phyloP scores from a whole-genome alignment of 1,140 invertebrate species.

The Pseudachorutes palmiensis region DNA sequence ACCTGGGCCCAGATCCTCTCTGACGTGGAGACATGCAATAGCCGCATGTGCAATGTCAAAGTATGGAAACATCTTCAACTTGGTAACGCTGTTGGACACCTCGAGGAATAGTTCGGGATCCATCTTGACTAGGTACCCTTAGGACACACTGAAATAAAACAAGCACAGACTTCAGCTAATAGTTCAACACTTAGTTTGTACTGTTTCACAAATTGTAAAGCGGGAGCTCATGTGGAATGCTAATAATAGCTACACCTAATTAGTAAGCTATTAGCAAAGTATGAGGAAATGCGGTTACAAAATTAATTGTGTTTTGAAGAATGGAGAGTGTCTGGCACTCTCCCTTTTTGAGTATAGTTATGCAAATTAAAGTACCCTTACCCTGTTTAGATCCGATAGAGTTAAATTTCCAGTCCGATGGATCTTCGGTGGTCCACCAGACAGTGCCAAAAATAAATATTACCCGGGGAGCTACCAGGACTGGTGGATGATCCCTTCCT shows the following conservation, averaged over 20 bases:
- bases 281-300: no score
- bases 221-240: no score
- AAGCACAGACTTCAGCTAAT: not conserved
- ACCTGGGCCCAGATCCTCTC: slow-evolving; percentile 90
- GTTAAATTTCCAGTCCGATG: not conserved
- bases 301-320: no score
- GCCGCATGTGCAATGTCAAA: slow-evolving; percentile 95
- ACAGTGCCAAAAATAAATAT: slow-evolving; percentile 2
- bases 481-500: not conserved
- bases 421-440: not conserved
- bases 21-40: slow-evolving; percentile 79
- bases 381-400: not conserved
- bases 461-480: not conserved
- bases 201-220: not conserved
- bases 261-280: not conserved
- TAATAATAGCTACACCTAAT: no score
- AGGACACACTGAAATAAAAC: slow-evolving; percentile 1
- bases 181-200: not conserved
- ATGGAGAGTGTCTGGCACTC: no score
- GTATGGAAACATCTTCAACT: slow-evolving; percentile 98
- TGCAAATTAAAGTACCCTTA: not conserved
- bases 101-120: slow-evolving; percentile 96
- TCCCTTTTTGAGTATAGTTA: no score
- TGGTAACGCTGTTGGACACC: slow-evolving; percentile 95
- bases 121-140: slow-evolving; percentile 48